Evolutionary conservation across 2,797 vertebrate species (phyloP), one percentile per base, ranked within the genome.

Genomic region (Enteromius thamalakanensis): DNA sequence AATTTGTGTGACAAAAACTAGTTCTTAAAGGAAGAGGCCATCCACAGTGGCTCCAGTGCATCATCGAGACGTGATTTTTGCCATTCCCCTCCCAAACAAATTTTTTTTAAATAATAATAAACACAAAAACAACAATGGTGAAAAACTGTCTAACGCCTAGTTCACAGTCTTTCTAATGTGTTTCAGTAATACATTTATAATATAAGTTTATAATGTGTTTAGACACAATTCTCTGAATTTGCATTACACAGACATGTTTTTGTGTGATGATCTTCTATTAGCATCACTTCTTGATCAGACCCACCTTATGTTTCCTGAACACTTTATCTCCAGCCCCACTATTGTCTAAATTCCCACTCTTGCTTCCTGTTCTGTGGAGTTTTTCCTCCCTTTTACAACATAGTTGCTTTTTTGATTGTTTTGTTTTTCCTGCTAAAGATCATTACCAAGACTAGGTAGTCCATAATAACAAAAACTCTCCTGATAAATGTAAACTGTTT

Each of bases 261-360:
- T 5, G 3, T 37, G 26, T 12, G 29, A 53, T n/a, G 7, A n/a
- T 34, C 51, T 23, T 37, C 47, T 42, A 12, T 68, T 21, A 6
- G 62, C 29, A 4, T 58, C 14, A 19, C 2, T 26, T 60, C 17
- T 62, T 15, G 1, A 9, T 17, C n/a, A 19, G 34, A 17, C n/a
- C 58, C 34, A 17, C 6, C 15, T 19, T 8, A 0, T 19, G 14
- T 49, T 65, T 78, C 60, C 60, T 65, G 6, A 6, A 49, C 23
- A 49, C 17, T 34, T 71, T 45, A 70, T 71, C 37, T 32, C 10
- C 11, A 7, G 32, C 1, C 34, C 40, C 23, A 17, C 21, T 26
- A 37, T 40, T 74, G 21, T 81, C 29, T 75, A 14, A 65, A 75
- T 40, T 75, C 29, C 37, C 29, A n/a, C 32, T 47, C 60, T 80